Conservation (phyloP, 2,888 invertebrate genomes). For the Drosophila nigritarsus region DNA sequence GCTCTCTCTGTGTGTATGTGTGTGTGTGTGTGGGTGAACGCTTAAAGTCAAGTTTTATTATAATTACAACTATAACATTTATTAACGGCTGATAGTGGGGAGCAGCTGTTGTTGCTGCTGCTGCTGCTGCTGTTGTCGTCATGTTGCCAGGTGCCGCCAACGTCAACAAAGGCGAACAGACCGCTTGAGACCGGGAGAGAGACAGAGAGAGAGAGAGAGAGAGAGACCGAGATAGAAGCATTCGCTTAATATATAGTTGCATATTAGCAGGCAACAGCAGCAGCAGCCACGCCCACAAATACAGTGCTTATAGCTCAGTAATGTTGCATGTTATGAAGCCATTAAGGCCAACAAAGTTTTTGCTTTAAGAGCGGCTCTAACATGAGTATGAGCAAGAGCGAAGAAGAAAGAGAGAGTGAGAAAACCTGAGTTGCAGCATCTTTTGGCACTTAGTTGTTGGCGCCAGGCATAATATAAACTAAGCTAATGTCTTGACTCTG, state of each 20-base stretch:
- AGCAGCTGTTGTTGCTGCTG: constrained; percentile 49
- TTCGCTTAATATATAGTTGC: constrained; percentile 74
- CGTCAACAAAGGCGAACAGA: constrained; percentile 48
- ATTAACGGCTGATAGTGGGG: constrained; percentile 68
- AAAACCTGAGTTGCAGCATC: constrained; percentile 47
- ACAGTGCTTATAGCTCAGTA: constrained; percentile 60
- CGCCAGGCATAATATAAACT: constrained; percentile 37
- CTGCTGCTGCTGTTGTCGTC: constrained; percentile 23
- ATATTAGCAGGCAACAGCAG: constrained; percentile 62
- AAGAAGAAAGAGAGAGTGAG: constrained; percentile 19
- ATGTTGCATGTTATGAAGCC: constrained; percentile 79
- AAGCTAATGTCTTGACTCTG: constrained; percentile 40
- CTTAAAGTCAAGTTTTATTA: constrained; percentile 78
- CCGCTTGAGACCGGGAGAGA: background rate
- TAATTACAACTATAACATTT: constrained; percentile 81
- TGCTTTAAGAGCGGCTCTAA: constrained; percentile 65
- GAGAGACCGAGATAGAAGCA: constrained; percentile 17
- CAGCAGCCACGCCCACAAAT: constrained; percentile 56
- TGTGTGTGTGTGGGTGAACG: constrained; percentile 35
- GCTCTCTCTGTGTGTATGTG: constrained; percentile 10
- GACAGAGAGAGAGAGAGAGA: constrained; percentile 1
- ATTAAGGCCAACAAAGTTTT: constrained; percentile 73
- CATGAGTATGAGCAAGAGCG: constrained; percentile 46
- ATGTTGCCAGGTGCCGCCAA: constrained; percentile 65
- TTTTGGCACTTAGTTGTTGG: constrained; percentile 49